These are phyloP conservation scores for Rachycentron canadum DNA, from an alignment of 2,797 vertebrate genomes.

Conservation along the genomic window DNA sequence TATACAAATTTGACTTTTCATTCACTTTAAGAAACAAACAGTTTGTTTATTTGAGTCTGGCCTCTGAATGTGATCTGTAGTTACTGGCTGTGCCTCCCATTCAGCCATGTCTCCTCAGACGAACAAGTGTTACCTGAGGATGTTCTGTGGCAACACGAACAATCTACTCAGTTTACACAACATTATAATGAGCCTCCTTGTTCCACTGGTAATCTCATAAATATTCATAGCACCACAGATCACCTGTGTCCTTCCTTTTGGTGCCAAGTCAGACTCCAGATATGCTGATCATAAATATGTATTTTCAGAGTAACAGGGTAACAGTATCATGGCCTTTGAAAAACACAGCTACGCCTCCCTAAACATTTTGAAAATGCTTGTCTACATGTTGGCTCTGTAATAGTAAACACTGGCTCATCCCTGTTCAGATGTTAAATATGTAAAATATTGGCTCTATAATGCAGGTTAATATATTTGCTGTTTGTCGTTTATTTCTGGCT, in stretches of 20 bases:
- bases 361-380: not conserved
- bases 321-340: not conserved
- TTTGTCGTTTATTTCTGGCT: not conserved
- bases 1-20: no score
- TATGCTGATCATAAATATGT: conserved; percentile 22
- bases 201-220: not conserved
- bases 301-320: not conserved
- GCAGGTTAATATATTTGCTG: not conserved
- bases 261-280: conserved; percentile 28
- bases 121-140: conserved; percentile 4
- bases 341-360: not conserved
- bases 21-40: not conserved
- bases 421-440: not conserved
- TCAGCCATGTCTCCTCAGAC: not conserved
- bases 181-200: conserved; percentile 34
- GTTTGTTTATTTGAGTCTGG: not conserved
- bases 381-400: not conserved
- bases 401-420: not conserved
- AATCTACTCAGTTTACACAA: conserved; percentile 22
- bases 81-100: not conserved
- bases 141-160: not conserved
- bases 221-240: conserved; percentile 33
- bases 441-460: not conserved
- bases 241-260: conserved; percentile 14
- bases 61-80: not conserved